Percentiles rank a stretch among this genome's conserved stretches.
phyloP scores from a whole-genome alignment of 2,113 vertebrate genomes.

The Halichoeres trimaculatus region DNA sequence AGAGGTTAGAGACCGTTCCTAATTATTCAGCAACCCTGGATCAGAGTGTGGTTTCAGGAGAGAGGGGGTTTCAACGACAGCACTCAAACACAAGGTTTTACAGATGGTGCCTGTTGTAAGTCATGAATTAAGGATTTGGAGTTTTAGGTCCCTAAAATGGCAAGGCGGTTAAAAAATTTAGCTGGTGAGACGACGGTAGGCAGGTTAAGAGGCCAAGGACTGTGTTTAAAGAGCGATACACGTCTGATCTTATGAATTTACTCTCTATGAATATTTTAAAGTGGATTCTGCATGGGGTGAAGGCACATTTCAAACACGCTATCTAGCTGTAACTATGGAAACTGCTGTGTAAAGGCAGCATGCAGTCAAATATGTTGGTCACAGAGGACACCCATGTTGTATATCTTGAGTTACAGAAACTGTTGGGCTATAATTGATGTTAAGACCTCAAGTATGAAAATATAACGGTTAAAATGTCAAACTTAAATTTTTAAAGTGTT shows the following conservation, averaged over 20 bases:
- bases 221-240: not conserved
- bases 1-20: not conserved
- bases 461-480: too few relatives aligned
- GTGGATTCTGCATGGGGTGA: not conserved
- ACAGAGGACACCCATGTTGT: too few relatives aligned
- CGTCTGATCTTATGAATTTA: not conserved
- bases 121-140: not conserved
- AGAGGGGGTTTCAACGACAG: not conserved
- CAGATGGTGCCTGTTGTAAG: not conserved
- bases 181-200: not conserved
- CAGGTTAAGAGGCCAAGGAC: not conserved
- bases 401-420: too few relatives aligned
- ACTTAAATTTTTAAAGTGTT: too few relatives aligned
- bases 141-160: not conserved
- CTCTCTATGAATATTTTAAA: not conserved
- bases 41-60: not conserved
- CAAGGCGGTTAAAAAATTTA: not conserved
- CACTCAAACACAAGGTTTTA: not conserved
- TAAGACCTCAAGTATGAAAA: too few relatives aligned
- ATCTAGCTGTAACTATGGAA: too few relatives aligned
- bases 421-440: too few relatives aligned
- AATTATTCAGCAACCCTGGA: not conserved
- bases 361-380: too few relatives aligned
- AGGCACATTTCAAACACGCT: not conserved
- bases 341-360: too few relatives aligned